phyloP scores from a whole-genome alignment of 92 coral and sea anemone species.

The Desmophyllum pertusum region DNA sequence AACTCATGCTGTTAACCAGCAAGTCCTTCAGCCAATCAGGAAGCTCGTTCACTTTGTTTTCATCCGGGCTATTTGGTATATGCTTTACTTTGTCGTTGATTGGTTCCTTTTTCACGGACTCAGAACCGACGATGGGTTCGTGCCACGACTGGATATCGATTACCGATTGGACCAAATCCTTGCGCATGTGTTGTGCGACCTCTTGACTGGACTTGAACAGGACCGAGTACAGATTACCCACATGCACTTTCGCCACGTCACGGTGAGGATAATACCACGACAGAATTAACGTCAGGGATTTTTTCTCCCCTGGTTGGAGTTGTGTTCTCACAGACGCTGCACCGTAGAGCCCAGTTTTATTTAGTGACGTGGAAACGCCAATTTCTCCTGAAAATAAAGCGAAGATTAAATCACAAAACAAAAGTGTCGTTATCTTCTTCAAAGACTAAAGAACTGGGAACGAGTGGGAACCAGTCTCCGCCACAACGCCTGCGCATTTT shows the following conservation, averaged over 20 bases:
- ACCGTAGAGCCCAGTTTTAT: constrained; percentile 67
- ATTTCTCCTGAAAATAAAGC: constrained; percentile 53
- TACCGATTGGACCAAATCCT: constrained; percentile 63
- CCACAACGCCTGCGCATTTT: too few relatives aligned
- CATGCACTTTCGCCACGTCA: constrained; percentile 72
- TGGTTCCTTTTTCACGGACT: constrained; percentile 17
- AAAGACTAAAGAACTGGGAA: neutral
- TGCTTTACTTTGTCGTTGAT: constrained; percentile 34
- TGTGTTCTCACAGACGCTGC: constrained; percentile 67
- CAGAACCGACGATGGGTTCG: constrained; percentile 48
- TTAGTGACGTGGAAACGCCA: constrained; percentile 41
- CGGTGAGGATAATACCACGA: constrained; percentile 91
- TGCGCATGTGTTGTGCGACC: constrained; percentile 82
- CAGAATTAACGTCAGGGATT: constrained; percentile 77
- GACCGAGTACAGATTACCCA: constrained; percentile 75
- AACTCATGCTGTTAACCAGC: constrained; percentile 76
- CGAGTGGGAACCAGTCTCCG: neutral
- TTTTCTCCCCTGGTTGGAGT: constrained; percentile 77
- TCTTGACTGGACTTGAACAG: constrained; percentile 77
- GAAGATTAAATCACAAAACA: neutral
- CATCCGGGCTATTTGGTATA: constrained; percentile 34
- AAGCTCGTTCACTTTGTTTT: constrained; percentile 51
- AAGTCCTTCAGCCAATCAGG: constrained; percentile 83
- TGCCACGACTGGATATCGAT: constrained; percentile 72
- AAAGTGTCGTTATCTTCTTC: too few relatives aligned